phyloP scores from a whole-genome alignment of 2,888 invertebrate genomes.

The Papilio demoleus region DNA sequence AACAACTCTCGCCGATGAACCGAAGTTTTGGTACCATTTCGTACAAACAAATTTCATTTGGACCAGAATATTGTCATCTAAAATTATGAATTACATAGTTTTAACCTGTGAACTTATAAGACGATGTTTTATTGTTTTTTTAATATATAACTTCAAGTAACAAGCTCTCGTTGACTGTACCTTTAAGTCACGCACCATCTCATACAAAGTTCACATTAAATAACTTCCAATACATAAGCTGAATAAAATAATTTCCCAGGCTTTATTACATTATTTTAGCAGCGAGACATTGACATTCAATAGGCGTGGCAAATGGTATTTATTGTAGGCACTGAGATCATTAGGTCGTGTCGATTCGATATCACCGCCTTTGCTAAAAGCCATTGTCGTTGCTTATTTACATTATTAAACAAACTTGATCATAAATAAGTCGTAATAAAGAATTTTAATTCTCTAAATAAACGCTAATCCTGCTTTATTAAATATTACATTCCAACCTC shows the following conservation, averaged over 20 bases:
- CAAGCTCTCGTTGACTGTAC: neutral
- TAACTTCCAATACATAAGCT: neutral
- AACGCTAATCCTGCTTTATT: too few relatives aligned
- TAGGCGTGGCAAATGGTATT: slow-evolving; percentile 21
- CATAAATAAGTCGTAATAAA: neutral
- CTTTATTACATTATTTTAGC: slow-evolving; percentile 18
- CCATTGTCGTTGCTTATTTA: neutral
- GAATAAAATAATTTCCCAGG: slow-evolving; percentile 17
- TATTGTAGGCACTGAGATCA: slow-evolving; percentile 17
- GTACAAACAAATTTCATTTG: too few relatives aligned
- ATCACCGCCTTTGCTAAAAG: slow-evolving; percentile 6
- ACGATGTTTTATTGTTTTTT: neutral
- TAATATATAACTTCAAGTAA: neutral
- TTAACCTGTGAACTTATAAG: too few relatives aligned
- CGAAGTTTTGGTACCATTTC: too few relatives aligned
- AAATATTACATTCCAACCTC: too few relatives aligned
- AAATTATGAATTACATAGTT: too few relatives aligned
- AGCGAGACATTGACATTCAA: slow-evolving; percentile 33
- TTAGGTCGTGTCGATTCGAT: slow-evolving; percentile 18
- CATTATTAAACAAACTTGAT: neutral
- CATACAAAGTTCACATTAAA: neutral
- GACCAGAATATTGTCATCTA: too few relatives aligned
- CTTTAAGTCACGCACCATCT: neutral
- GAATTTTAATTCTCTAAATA: neutral
- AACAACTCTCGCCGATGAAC: too few relatives aligned